Base-by-base conservation (phyloP, 2,888 invertebrate species). In the Drosophila picticornis region DNA sequence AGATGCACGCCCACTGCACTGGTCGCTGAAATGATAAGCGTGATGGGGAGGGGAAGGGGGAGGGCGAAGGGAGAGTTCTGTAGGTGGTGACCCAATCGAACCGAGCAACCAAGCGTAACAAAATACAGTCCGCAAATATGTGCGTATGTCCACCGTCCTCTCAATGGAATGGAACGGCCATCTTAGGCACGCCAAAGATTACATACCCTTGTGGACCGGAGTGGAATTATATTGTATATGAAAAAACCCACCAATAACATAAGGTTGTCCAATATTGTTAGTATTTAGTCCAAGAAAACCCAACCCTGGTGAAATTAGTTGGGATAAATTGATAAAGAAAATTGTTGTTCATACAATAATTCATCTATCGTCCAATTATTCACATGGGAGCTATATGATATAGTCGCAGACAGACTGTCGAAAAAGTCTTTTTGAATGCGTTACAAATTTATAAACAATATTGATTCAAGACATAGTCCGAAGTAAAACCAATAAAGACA, bases 1-100 rank as follows among this genome's bases (percentile, higher is more conserved):
- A 63, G 59, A 52, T 52, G 56, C 60, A 75, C 75, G 75, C 75
- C 59, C 75, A 60, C 63, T 52, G 64, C 46, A 46, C 46, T 46
- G 46, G 25, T 25, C 46, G 25, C 7, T 16, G 46, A 25, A 32
- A 52, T 36, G 64, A 25, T 25, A 13, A 34, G 4, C 13, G 16
- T 7, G 9, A 0, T 11, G 9, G 10, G 9, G 0, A 1, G 11
- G 22, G n/a, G 11, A 9, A 22, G 31, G 4, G 32, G 6, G 1
- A 4, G 6, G 27, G 19, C 0, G 7, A 13, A 22, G 19, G 6
- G 5, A 13, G 29, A n/a, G 3, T n/a, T n/a, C 10, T 53, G 43
- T 71, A 60, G 34, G 46, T 32, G 7, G 38, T 70, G 57, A 70
- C 43, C 71, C 27, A 50, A 65, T 60, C 60, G 68, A 67, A 31